Conservation (phyloP, 2,113 vertebrate genomes). For the Arenaria interpres region DNA sequence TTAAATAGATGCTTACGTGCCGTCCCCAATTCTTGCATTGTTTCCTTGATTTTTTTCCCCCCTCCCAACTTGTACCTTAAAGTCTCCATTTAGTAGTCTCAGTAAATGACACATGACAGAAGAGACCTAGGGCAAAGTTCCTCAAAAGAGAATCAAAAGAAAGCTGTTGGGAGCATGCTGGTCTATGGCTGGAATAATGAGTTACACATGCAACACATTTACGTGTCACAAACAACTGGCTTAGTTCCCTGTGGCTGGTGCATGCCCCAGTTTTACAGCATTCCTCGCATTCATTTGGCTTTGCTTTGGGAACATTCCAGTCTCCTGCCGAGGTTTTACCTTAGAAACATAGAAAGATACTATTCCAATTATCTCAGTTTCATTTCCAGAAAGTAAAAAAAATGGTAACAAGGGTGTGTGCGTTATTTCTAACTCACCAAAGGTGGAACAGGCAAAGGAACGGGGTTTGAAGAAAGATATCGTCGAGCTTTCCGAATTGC, state of each 20-base stretch:
- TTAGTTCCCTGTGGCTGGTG: slow-evolving; percentile 50
- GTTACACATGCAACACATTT: slow-evolving; percentile 54
- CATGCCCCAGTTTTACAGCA: slow-evolving; percentile 61
- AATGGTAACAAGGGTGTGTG: neutral
- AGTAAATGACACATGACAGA: neutral
- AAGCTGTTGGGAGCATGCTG: slow-evolving; percentile 31
- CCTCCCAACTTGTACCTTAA: neutral
- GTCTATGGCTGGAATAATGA: slow-evolving; percentile 31
- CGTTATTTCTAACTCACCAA: slow-evolving; percentile 82
- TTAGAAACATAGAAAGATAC: slow-evolving; percentile 48
- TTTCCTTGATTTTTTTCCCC: neutral
- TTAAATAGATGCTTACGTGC: neutral
- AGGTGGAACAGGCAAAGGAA: slow-evolving; percentile 87
- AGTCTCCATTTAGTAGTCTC: neutral
- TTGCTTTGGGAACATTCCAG: slow-evolving; percentile 63
- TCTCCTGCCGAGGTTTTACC: slow-evolving; percentile 61
- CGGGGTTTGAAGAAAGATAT: slow-evolving; percentile 84
- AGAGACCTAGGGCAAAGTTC: slow-evolving; percentile 35
- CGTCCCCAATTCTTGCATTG: neutral
- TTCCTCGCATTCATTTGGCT: slow-evolving; percentile 60
- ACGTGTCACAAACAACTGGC: slow-evolving; percentile 58
- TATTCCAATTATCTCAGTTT: neutral
- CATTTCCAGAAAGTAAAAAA: neutral
- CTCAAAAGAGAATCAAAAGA: slow-evolving; percentile 10
- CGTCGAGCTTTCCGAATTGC: slow-evolving; percentile 94